Base-by-base conservation (phyloP, 2,797 vertebrate species). In the Falco biarmicus region DNA sequence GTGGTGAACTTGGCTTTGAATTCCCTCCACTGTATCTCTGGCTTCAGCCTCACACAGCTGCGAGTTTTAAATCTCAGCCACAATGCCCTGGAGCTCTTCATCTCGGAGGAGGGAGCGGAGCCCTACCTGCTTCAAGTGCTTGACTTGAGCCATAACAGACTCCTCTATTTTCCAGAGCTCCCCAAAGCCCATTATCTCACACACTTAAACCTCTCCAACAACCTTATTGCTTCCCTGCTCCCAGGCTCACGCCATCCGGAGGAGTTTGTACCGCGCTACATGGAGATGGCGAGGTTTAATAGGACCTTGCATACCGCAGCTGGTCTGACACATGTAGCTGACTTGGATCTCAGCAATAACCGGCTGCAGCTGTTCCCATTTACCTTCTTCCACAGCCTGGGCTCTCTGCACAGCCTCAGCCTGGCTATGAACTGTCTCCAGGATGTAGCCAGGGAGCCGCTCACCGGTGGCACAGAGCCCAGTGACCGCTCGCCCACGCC, bases 311-410 rank as follows among this genome's bases (percentile, higher is more conserved):
- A 3, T 59, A 76, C 81, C 32, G 8, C 51, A 53, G 96, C 96
- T 37, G 53, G 89, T 65, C 94, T 94, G 93, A 94, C 97, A 84
- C 97, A 76, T 1, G 21, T 99, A 47, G 48, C 83, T 47, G 92
- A 98, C 71, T 95, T 99, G 84, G 98, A 99, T 91, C 97, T 99
- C 87, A 99, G 98, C 97, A 96, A 95, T 24, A 99, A 99, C 95
- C 96, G 89, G 68, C 97, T 99, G 89, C 95, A 80, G 37, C 97
- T 96, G 47, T 97, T 99, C 63, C 98, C 98, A 2, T 56, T 98
- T 24, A 82, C 97, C 80, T 98, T 98, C 64, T 80, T 99, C 74
- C 98, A 81, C 80, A 92, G 97, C 45, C 94, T 99, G 84, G 78
- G 73, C 26, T 98, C 97, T 54, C 97, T 99, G 93, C 92, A 98